These are phyloP conservation scores for Allophyes oxyacanthae DNA, from an alignment of 2,888 invertebrate genomes.

Conservation along the genomic window DNA sequence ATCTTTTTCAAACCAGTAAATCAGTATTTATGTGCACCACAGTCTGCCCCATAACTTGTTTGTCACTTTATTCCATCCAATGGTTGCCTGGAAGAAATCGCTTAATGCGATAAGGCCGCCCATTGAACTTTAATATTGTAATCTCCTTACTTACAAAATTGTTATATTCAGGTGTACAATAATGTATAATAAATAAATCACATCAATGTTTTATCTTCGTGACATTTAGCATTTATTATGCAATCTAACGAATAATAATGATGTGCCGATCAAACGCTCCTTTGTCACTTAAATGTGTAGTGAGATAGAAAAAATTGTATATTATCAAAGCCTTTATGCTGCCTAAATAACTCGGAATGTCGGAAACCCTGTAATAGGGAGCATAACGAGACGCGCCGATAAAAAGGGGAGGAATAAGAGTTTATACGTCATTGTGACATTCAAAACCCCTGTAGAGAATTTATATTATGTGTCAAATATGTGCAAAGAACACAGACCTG, in stretches of 20 bases:
- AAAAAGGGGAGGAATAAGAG: conserved; percentile 42
- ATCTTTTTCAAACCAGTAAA: too few relatives aligned
- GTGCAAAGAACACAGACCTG: too few relatives aligned
- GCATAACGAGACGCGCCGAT: conserved; percentile 36
- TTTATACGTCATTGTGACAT: conserved; percentile 20
- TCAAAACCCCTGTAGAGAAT: conserved; percentile 11
- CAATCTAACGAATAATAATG: conserved; percentile 44
- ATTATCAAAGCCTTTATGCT: conserved; percentile 43
- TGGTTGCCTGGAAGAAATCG: too few relatives aligned
- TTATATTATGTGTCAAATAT: not conserved
- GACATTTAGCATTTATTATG: conserved; percentile 6
- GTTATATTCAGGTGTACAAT: too few relatives aligned
- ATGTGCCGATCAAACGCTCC: conserved; percentile 22
- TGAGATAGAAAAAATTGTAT: conserved; percentile 31
- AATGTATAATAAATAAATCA: too few relatives aligned
- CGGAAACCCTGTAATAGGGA: conserved; percentile 39
- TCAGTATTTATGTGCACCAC: too few relatives aligned
- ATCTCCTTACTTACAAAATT: too few relatives aligned
- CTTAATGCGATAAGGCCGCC: too few relatives aligned
- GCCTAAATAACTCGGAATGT: conserved; percentile 44
- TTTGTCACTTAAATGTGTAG: conserved; percentile 25
- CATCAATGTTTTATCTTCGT: not conserved
- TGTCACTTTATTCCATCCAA: too few relatives aligned
- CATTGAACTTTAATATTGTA: too few relatives aligned
- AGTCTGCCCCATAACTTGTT: too few relatives aligned